A percentile compares a stretch with the other conserved stretches of the same genome.
phyloP scores from a whole-genome alignment of 2,113 vertebrate species.

The Thalassarche chlororhynchos region DNA sequence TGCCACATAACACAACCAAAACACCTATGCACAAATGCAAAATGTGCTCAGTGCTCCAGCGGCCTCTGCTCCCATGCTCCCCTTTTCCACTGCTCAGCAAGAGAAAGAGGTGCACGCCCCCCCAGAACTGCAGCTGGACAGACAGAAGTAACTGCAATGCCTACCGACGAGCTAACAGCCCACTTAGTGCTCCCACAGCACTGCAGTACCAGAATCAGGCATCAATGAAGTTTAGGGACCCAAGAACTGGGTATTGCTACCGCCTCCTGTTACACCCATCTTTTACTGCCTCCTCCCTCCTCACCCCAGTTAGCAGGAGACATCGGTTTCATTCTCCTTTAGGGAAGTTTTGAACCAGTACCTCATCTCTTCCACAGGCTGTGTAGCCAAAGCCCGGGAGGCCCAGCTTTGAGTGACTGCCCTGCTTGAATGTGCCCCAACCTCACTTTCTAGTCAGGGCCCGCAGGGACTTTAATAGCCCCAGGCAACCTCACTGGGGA shows the following conservation, averaged over 20 bases:
- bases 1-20: not conserved
- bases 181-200: not conserved
- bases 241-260: not conserved
- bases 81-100: not conserved
- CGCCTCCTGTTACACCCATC: not conserved
- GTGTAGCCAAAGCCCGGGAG: not conserved
- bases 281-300: not conserved
- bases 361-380: not conserved
- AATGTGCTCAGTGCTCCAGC: not conserved
- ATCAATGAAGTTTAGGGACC: not conserved
- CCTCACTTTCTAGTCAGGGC: not conserved
- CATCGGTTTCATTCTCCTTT: not conserved
- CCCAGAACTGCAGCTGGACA: no score
- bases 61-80: not conserved
- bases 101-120: not conserved
- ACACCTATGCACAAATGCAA: not conserved
- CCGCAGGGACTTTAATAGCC: no score
- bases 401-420: not conserved
- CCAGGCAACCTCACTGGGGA: not conserved
- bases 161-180: fast-evolving
- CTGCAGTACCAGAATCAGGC: not conserved
- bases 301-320: not conserved
- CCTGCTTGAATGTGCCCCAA: not conserved
- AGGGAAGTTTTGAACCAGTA: not conserved
- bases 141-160: not conserved